Evolutionary conservation across 2,113 vertebrate genomes (phyloP).

Genomic region (Corapipo altera): DNA sequence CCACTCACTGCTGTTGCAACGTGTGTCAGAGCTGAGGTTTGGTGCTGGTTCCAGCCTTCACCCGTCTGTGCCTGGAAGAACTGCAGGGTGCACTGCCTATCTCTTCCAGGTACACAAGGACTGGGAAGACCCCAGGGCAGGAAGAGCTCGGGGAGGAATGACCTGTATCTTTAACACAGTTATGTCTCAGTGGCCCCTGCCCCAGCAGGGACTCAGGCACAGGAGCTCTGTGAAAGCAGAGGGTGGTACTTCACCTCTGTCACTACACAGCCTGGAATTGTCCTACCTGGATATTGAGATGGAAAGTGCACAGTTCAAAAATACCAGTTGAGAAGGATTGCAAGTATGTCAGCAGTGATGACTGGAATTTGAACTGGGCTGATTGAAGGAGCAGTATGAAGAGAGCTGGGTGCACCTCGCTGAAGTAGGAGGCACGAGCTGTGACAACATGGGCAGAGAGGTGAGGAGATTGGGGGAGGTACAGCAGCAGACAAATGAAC

Average conservation of each 20-base stretch:
- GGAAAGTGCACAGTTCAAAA: rapidly evolving
- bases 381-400: neutral
- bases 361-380: neutral
- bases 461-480: neutral
- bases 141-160: neutral
- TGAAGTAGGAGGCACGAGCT: neutral
- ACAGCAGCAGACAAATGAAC: neutral
- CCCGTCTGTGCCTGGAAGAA: neutral
- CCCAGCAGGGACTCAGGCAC: neutral
- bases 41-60: neutral
- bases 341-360: neutral
- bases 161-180: neutral
- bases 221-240: neutral
- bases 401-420: neutral
- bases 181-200: neutral
- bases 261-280: neutral
- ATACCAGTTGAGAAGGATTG: neutral
- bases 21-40: neutral
- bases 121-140: neutral
- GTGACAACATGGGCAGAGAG: neutral
- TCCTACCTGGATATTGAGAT: neutral
- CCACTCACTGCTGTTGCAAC: neutral
- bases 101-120: too few relatives aligned
- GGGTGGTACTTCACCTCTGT: neutral
- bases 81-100: neutral